Evolutionary conservation across 1,140 invertebrate genomes (phyloP).

Genomic region (Ostrea denselamellosa): DNA sequence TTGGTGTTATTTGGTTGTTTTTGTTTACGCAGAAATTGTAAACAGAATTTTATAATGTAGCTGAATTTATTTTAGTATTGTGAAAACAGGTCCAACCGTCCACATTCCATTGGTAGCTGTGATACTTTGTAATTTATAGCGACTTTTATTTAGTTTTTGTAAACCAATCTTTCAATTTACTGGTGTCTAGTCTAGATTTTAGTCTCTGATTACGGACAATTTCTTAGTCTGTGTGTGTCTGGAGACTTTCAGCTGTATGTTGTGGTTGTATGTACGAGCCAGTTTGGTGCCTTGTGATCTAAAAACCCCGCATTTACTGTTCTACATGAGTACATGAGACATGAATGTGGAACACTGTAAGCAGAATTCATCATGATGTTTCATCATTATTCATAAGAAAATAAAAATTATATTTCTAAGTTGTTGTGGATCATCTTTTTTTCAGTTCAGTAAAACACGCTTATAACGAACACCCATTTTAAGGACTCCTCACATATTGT

Average conservation of each 20-base stretch:
- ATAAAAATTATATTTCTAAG: constrained; percentile 3
- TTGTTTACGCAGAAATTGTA: neutral
- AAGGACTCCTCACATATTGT: no score
- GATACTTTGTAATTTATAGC: neutral
- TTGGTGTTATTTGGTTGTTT: neutral
- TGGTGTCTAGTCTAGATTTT: neutral
- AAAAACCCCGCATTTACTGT: constrained; percentile 2
- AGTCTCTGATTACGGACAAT: neutral
- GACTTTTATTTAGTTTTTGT: neutral
- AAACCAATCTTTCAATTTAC: neutral
- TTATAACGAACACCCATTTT: no score
- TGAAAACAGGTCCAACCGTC: neutral
- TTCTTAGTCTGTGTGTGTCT: neutral
- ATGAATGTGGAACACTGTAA: constrained; percentile 1
- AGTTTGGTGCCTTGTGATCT: constrained; percentile 24
- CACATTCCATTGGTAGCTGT: neutral
- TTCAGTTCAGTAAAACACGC: neutral
- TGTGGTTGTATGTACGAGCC: neutral
- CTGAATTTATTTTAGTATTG: neutral
- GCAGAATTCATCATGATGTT: neutral
- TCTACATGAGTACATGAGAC: neutral
- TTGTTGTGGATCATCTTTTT: neutral
- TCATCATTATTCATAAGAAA: constrained; percentile 19
- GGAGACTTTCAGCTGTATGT: neutral
- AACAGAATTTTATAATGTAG: constrained; percentile 6